Base-by-base conservation (phyloP, 1,140 invertebrate genomes). In the Orius insidiosus region DNA sequence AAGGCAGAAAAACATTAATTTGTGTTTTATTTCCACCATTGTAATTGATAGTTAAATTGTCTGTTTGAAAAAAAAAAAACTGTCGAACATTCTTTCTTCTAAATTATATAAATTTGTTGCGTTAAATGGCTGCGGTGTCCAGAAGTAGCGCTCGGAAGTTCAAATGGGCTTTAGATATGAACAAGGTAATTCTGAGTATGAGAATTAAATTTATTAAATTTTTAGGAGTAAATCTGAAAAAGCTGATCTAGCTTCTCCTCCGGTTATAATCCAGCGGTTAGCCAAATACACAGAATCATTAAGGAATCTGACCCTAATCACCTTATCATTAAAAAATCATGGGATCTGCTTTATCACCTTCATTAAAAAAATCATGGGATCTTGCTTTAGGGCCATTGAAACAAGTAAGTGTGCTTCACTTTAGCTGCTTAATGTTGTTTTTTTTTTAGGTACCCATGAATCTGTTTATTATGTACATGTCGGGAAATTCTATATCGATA, bases 401-500 rank as follows among this genome's bases (percentile, higher is more conserved):
- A 63, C 81, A 85, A 68, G 80, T 65, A 54, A 50, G 14, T 11
- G 24, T 24, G 24, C 7, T 24, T 24, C 24, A 24, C 3, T 24
- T 24, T 4, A 24, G 24, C 24, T 31, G 30, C 37, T 14, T 19
- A 42, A 16, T 11, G 4, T 43, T 35, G 9, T 3, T 38, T n/a
- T 37, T 47, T 46, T 52, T 54, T 54, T 67, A 80, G 64, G 68
- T 98, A 30, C 94, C 95, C 3, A 98, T 98, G 95, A 98, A 99
- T 66, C 65, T 98, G 13, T 95, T 98, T 58, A 93, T 98, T 38
- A 95, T 98, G 88, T 98, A 96, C 63, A 98, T 98, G 95, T 87
- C 94, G 46, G 95, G 94, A 32, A 97, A 92, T 64, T 94, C 93
- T 0, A 97, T 98, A 57, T 97, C 92, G 1, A 97, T 99, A 53